Evolutionary conservation across 2,888 invertebrate species (phyloP).

Genomic region (Callinectes sapidus): DNA sequence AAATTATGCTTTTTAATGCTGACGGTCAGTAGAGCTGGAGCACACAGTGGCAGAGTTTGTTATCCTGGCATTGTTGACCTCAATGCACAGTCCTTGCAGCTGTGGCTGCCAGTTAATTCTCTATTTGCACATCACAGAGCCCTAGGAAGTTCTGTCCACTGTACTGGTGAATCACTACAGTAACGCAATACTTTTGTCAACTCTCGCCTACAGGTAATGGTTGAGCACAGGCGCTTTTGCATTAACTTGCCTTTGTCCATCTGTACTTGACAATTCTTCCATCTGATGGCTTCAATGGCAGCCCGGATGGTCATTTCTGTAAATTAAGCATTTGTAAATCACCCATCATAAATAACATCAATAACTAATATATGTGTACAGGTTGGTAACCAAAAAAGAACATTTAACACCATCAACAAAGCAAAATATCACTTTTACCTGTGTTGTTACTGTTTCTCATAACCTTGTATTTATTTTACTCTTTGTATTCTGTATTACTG

Average conservation of each 20-base stretch:
- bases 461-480: neutral
- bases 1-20: constrained; percentile 56
- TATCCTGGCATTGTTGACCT: constrained; percentile 58
- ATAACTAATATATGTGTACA: neutral
- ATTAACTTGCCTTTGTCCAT: constrained; percentile 62
- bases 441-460: neutral
- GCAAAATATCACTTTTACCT: neutral
- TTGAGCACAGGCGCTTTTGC: constrained; percentile 56
- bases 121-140: constrained; percentile 60
- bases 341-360: neutral
- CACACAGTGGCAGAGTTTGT: constrained; percentile 64
- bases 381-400: neutral
- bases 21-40: constrained; percentile 64
- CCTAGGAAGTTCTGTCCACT: constrained; percentile 62
- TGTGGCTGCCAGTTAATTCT: constrained; percentile 32
- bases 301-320: constrained; percentile 68
- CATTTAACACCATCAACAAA: neutral
- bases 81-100: constrained; percentile 51
- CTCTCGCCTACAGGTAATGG: constrained; percentile 54
- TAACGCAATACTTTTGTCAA: constrained; percentile 46
- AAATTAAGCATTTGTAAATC: neutral
- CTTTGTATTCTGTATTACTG: neutral
- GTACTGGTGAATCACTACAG: constrained; percentile 51
- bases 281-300: constrained; percentile 68
- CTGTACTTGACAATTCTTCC: constrained; percentile 63